Conservation (phyloP, 2,888 invertebrate genomes). For the Resseliella maxima region DNA sequence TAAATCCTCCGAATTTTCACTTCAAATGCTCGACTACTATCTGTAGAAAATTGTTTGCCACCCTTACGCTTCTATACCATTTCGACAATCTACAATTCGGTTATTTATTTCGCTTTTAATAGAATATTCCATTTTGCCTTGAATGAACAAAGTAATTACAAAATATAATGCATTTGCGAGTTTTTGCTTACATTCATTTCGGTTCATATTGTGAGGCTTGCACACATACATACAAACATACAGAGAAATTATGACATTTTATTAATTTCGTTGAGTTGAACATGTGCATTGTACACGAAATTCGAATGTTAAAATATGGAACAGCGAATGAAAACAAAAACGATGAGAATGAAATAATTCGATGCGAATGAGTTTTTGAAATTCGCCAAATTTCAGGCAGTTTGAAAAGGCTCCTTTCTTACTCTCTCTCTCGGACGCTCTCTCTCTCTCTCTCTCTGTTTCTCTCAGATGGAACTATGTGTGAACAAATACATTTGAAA, state of each 20-base stretch:
- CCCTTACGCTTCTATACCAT: no score
- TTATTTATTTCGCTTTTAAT: constrained; percentile 41
- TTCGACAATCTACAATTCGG: no score
- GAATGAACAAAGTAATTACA: constrained; percentile 38
- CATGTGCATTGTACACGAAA: not conserved
- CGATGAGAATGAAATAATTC: not conserved
- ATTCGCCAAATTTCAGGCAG: no score
- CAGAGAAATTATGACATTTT: constrained; percentile 27
- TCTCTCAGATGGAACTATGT: not conserved
- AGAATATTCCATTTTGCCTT: not conserved
- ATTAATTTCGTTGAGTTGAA: not conserved
- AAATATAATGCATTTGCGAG: not conserved
- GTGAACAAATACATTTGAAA: not conserved
- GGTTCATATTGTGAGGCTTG: not conserved
- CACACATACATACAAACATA: not conserved
- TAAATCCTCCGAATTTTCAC: not conserved
- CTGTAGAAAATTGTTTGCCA: not conserved
- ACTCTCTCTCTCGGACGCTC: not conserved
- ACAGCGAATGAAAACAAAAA: not conserved
- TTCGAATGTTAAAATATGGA: not conserved
- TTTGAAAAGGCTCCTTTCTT: no score
- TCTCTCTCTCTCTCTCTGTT: not conserved
- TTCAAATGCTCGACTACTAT: not conserved
- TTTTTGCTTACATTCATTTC: not conserved
- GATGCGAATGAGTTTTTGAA: not conserved